Conservation (phyloP, 1,140 invertebrate species). For the Drosophila grimshawi region DNA sequence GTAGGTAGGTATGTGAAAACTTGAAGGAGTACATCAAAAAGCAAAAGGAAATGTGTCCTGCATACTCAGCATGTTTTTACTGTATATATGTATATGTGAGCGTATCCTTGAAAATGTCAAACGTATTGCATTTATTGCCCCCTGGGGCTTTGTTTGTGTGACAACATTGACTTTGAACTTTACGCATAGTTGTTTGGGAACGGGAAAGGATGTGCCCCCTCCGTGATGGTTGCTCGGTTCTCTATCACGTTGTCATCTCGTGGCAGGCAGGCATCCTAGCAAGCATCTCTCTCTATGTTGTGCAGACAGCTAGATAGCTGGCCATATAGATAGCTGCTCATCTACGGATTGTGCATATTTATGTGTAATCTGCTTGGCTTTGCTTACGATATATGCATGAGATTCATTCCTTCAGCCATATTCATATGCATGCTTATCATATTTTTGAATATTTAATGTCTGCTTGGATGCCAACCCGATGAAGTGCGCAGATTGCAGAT, state of each 20-base stretch:
- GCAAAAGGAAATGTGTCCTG: not conserved
- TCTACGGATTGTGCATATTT: constrained; percentile 62
- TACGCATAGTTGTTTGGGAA: constrained; percentile 52
- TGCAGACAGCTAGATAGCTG: not conserved
- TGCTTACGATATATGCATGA: constrained; percentile 63
- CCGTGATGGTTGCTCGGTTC: constrained; percentile 48
- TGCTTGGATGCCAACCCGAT: constrained; percentile 43
- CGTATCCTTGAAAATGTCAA: constrained; percentile 24
- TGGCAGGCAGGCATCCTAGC: constrained; percentile 36
- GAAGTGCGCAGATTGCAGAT: constrained; percentile 55
- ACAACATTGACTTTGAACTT: constrained; percentile 50
- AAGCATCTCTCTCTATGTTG: not conserved
- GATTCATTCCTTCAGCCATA: constrained; percentile 35
- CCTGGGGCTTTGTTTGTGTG: constrained; percentile 46
- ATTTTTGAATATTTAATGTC: constrained; percentile 67
- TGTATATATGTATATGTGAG: constrained; percentile 6
- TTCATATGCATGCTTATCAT: constrained; percentile 68
- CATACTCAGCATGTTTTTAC: not conserved
- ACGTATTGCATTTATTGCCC: constrained; percentile 46
- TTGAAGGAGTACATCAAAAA: constrained; percentile 1
- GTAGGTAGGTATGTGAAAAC: not conserved
- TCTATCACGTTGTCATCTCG: constrained; percentile 35
- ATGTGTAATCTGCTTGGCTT: constrained; percentile 51
- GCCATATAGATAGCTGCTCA: constrained; percentile 55
- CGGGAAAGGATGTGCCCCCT: constrained; percentile 27